phyloP scores from a whole-genome alignment of 2,797 vertebrate species.

The Cryptoprocta ferox region DNA sequence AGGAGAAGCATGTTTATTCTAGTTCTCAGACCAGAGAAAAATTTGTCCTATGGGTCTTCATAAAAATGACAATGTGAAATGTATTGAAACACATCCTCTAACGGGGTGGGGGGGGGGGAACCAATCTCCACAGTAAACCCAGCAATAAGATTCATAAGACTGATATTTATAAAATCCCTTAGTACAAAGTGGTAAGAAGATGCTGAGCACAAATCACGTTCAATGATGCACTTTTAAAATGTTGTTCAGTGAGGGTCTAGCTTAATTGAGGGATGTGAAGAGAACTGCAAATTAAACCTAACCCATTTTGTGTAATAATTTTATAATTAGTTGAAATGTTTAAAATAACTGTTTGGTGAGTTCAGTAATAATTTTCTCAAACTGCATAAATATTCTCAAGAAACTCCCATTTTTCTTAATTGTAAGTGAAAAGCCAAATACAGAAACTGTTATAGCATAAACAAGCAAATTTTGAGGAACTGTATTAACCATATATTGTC shows the following conservation, averaged over 20 bases:
- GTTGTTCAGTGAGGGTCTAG: background rate
- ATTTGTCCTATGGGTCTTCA: conserved; percentile 54
- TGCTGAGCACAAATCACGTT: background rate
- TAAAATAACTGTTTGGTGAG: conserved; percentile 48
- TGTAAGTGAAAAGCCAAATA: conserved; percentile 23
- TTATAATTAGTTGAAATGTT: conserved; percentile 51
- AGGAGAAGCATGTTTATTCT: conserved; percentile 42
- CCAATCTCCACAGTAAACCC: background rate
- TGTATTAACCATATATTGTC: background rate
- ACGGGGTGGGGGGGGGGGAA: background rate
- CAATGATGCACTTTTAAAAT: background rate
- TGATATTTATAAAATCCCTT: conserved; percentile 44
- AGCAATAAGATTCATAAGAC: conserved; percentile 41
- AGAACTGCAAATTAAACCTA: conserved; percentile 46
- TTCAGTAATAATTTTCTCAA: conserved; percentile 27
- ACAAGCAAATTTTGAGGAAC: background rate
- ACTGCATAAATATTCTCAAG: conserved; percentile 17
- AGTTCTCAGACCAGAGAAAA: conserved; percentile 53
- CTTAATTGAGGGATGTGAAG: background rate
- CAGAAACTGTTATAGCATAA: background rate
- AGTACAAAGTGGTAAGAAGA: background rate
- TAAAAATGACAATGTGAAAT: conserved; percentile 63
- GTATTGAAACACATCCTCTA: conserved; percentile 23
- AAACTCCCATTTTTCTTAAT: conserved; percentile 37
- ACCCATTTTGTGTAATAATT: conserved; percentile 43